These are phyloP conservation scores for Blomia tropicalis DNA, from an alignment of 2,888 invertebrate genomes.

Conservation along the genomic window DNA sequence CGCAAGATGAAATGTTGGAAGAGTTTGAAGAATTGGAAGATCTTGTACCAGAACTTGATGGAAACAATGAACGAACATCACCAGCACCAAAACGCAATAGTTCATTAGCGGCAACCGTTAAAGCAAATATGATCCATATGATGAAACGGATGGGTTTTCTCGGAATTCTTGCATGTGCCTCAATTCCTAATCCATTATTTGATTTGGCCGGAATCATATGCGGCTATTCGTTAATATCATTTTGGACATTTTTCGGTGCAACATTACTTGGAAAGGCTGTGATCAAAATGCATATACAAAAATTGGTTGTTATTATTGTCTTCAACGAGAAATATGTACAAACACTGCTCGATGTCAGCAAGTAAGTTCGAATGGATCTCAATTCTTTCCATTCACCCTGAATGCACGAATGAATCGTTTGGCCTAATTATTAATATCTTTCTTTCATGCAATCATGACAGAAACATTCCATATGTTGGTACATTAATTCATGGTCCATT, in stretches of 20 bases:
- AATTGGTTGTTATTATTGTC: constrained; percentile 86
- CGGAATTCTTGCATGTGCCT: constrained; percentile 88
- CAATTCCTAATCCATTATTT: constrained; percentile 97
- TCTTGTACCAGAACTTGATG: neutral
- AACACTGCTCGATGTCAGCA: constrained; percentile 37
- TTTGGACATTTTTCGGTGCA: constrained; percentile 99
- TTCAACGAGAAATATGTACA: constrained; percentile 86
- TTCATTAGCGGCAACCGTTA: constrained; percentile 11
- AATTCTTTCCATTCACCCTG: too few relatives aligned
- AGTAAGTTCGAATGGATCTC: too few relatives aligned
- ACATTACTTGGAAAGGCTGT: constrained; percentile 92
- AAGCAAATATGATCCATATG: constrained; percentile 35
- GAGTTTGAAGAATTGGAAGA: constrained; percentile 20
- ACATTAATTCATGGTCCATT: constrained; percentile 66
- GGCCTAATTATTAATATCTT: neutral
- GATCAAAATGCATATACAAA: constrained; percentile 95
- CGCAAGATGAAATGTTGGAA: neutral
- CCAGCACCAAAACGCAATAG: neutral
- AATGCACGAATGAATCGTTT: too few relatives aligned
- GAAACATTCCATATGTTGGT: constrained; percentile 60
- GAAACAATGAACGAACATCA: neutral
- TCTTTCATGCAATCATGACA: constrained; percentile 29
- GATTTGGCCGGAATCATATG: constrained; percentile 96
- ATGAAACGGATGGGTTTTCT: constrained; percentile 88
- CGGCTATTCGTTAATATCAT: constrained; percentile 95